These are phyloP conservation scores for Vanessa tameamea DNA, from an alignment of 1,140 invertebrate species.

Conservation along the genomic window DNA sequence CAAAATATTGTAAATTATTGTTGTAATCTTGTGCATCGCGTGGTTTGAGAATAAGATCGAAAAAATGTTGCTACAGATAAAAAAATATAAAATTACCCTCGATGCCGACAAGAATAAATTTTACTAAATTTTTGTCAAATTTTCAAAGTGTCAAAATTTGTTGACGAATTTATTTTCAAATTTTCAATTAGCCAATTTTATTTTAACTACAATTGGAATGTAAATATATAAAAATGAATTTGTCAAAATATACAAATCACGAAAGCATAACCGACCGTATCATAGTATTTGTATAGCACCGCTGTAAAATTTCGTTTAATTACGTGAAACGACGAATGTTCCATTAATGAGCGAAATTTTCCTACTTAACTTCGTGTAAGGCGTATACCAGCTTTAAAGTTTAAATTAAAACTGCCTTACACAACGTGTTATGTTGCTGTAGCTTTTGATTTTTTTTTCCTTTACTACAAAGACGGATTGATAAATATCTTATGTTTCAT, in stretches of 20 bases:
- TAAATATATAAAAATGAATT: background rate
- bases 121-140: too few species aligned
- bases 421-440: background rate
- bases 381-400: slow-evolving; percentile 30
- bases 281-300: slow-evolving; percentile 23
- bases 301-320: slow-evolving; percentile 44
- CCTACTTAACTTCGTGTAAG: slow-evolving; percentile 38
- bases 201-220: too few species aligned
- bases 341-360: slow-evolving; percentile 44
- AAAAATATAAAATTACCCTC: background rate
- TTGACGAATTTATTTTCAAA: too few species aligned
- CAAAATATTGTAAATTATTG: too few species aligned
- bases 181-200: too few species aligned
- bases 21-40: too few species aligned
- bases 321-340: slow-evolving; percentile 43
- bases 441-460: background rate
- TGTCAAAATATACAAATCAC: slow-evolving; percentile 7
- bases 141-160: too few species aligned
- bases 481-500: background rate
- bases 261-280: background rate
- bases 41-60: too few species aligned
- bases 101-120: too few species aligned
- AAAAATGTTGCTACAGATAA: too few species aligned
- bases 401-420: background rate
- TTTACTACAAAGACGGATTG: too few species aligned